Percentiles rank a stretch among this genome's conserved stretches.
These are phyloP conservation scores for Zeugodacus cucurbitae DNA, from an alignment of 1,140 invertebrate genomes.

Conservation along the genomic window DNA sequence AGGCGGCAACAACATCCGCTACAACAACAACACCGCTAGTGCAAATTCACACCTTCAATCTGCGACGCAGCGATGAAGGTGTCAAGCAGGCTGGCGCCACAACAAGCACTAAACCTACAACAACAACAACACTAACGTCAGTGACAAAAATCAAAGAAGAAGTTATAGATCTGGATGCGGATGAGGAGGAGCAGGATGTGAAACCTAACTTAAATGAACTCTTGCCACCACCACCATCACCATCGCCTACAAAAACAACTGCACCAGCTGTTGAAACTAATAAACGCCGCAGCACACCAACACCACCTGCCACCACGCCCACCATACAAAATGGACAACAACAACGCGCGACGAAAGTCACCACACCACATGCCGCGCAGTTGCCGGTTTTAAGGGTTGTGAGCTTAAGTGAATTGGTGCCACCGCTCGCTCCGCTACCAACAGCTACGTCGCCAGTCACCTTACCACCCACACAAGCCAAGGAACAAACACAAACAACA, in stretches of 20 bases:
- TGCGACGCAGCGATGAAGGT: background rate
- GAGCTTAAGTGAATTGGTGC: background rate
- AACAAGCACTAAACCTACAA: background rate
- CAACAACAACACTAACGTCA: background rate
- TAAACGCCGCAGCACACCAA: background rate
- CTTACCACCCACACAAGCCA: background rate
- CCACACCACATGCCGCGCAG: background rate
- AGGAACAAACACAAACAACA: background rate
- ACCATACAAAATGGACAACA: background rate
- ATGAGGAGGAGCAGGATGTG: slow-evolving; percentile 39
- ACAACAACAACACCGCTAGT: background rate
- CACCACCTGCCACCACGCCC: background rate
- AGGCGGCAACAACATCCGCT: background rate
- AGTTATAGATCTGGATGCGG: slow-evolving; percentile 40
- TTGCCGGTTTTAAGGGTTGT: background rate
- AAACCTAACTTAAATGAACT: slow-evolving; percentile 39
- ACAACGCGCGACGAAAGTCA: background rate
- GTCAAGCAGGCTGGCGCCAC: background rate
- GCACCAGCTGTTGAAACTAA: background rate
- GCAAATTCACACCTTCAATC: slow-evolving; percentile 17
- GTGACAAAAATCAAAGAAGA: background rate
- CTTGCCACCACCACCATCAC: background rate
- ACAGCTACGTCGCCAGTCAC: background rate
- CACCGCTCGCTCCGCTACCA: background rate
- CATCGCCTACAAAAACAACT: background rate